A percentile compares a stretch with the other conserved stretches of the same genome.
Evolutionary conservation across 2,113 vertebrate species (phyloP).

Genomic region (Dicaeum eximium): DNA sequence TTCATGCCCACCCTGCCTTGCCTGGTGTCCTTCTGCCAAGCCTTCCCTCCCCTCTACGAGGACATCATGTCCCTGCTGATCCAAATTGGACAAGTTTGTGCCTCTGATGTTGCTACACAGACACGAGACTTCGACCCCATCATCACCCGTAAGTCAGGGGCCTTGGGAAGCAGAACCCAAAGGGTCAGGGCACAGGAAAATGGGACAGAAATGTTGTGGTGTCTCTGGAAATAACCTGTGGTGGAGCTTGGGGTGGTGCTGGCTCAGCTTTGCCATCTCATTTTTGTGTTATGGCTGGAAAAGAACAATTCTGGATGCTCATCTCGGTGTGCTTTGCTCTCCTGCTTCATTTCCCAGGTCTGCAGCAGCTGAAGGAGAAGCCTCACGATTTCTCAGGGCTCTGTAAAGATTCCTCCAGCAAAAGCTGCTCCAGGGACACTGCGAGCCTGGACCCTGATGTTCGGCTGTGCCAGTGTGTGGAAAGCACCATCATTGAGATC

Average conservation of each 20-base stretch:
- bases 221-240: background rate
- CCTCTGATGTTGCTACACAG: conserved; percentile 93
- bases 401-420: conserved; percentile 71
- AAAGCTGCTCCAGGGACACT: conserved; percentile 75
- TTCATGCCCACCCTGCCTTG: conserved; percentile 97
- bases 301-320: too few relatives aligned
- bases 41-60: conserved; percentile 94
- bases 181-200: background rate
- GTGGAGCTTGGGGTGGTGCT: background rate
- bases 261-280: background rate
- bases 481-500: conserved; percentile 93
- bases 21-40: conserved; percentile 93
- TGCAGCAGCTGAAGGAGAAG: conserved; percentile 90
- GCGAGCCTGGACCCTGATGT: conserved; percentile 87
- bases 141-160: conserved; percentile 83
- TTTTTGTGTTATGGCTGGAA: background rate
- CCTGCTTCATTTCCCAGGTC: conserved; percentile 70
- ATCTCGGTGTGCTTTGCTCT: background rate
- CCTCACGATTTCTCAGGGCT: conserved; percentile 71
- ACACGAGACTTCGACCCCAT: conserved; percentile 91
- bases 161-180: too few relatives aligned
- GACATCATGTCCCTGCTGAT: conserved; percentile 93
- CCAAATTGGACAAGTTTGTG: conserved; percentile 95
- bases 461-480: conserved; percentile 91
- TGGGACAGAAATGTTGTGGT: background rate